Conservation (phyloP, 2,888 invertebrate genomes). For the Scrobipalpa costella region DNA sequence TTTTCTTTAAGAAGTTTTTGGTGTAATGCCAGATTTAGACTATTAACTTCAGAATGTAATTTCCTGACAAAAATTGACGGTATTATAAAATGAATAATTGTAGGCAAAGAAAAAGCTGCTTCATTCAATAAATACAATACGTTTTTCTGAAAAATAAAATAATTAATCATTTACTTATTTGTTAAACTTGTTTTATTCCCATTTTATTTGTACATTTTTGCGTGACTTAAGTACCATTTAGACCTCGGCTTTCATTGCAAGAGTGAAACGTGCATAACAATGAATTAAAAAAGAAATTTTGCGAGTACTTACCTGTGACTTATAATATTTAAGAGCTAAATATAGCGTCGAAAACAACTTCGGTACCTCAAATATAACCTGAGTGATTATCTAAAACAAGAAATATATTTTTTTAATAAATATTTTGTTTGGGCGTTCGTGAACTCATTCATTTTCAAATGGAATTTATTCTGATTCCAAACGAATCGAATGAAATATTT, state of each 20-base stretch:
- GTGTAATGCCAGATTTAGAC: background rate
- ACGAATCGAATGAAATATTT: too few relatives aligned
- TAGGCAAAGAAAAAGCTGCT: background rate
- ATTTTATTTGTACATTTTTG: too few relatives aligned
- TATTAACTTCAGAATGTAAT: background rate
- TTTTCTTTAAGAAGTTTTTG: background rate
- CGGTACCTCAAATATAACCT: background rate
- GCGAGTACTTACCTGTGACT: background rate
- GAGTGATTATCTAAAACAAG: slow-evolving; percentile 1
- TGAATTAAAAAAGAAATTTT: too few relatives aligned
- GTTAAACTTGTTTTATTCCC: too few relatives aligned
- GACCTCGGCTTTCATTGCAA: too few relatives aligned
- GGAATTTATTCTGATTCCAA: too few relatives aligned
- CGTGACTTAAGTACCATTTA: too few relatives aligned
- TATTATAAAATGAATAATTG: background rate
- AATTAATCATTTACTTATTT: background rate
- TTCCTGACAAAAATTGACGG: background rate
- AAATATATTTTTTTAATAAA: too few relatives aligned
- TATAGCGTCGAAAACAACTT: background rate
- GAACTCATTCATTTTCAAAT: too few relatives aligned
- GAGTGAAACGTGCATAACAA: too few relatives aligned
- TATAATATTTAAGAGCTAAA: background rate
- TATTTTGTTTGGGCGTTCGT: too few relatives aligned
- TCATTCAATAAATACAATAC: background rate
- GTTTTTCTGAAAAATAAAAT: background rate